These are phyloP conservation scores for Odontomyia ornata DNA, from an alignment of 2,888 invertebrate genomes.

Conservation along the genomic window DNA sequence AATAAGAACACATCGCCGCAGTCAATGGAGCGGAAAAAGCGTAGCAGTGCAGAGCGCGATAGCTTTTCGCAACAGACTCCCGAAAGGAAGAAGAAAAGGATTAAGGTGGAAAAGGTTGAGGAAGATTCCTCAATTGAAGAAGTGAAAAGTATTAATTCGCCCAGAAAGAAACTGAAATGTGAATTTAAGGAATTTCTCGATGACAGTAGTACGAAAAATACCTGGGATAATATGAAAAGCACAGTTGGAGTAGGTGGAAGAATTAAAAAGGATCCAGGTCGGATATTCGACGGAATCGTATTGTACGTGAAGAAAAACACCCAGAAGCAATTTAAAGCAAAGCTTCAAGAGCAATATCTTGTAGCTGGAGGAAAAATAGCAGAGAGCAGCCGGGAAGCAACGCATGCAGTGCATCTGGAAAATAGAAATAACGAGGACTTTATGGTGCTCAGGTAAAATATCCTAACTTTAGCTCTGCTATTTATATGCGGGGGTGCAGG, in stretches of 20 bases:
- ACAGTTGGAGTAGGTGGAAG: background rate
- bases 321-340: conserved; percentile 14
- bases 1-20: conserved; percentile 12
- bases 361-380: conserved; percentile 56
- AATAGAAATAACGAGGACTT: conserved; percentile 46
- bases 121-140: background rate
- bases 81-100: conserved; percentile 11
- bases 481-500: background rate
- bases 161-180: conserved; percentile 41
- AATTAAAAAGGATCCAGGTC: conserved; percentile 35
- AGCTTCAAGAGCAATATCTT: conserved; percentile 44
- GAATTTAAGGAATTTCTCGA: conserved; percentile 39
- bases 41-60: conserved; percentile 46
- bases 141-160: background rate
- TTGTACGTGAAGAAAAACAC: conserved; percentile 47
- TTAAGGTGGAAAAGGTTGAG: conserved; percentile 2
- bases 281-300: conserved; percentile 48
- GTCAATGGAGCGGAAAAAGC: conserved; percentile 32
- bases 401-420: conserved; percentile 49
- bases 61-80: background rate
- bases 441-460: conserved; percentile 47
- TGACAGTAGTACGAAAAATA: background rate
- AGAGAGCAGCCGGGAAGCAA: conserved; percentile 55
- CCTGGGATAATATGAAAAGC: background rate
- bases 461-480: background rate